Conservation (phyloP, 2,797 vertebrate genomes). For the Muraenolepis orangiensis region DNA sequence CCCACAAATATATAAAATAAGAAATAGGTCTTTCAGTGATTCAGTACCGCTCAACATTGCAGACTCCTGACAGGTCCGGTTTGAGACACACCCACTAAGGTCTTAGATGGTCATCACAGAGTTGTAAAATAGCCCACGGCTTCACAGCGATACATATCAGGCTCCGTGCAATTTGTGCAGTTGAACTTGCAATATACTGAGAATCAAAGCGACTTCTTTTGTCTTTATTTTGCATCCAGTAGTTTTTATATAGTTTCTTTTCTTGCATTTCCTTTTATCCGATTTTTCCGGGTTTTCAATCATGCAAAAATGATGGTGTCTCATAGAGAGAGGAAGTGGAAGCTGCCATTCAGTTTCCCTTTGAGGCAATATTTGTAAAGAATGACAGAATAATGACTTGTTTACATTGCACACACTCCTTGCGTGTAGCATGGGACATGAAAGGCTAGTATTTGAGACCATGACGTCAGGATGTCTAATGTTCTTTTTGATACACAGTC, state of each 20-base stretch:
- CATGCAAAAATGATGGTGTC: neutral
- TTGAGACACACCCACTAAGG: constrained; percentile 26
- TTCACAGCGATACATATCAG: constrained; percentile 19
- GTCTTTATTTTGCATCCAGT: neutral
- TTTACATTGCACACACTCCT: too few species aligned
- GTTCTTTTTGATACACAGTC: constrained; percentile 49
- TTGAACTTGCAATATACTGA: constrained; percentile 15
- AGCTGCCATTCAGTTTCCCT: neutral
- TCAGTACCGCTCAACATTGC: constrained; percentile 34
- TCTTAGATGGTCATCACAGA: constrained; percentile 18
- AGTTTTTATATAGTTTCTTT: neutral
- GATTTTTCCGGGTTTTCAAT: neutral
- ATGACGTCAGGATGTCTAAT: neutral
- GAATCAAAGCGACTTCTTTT: neutral
- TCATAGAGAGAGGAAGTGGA: neutral
- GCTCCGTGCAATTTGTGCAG: constrained; percentile 31
- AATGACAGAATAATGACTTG: too few species aligned
- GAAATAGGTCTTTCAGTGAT: constrained; percentile 30
- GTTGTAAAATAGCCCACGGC: constrained; percentile 45
- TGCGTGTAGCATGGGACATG: too few species aligned
- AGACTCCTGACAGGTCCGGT: constrained; percentile 49
- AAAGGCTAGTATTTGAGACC: too few species aligned
- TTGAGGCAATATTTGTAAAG: neutral
- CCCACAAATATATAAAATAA: constrained; percentile 33
- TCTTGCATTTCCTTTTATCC: neutral